Conservation (phyloP, 2,113 vertebrate species). For the Archocentrus centrarchus region DNA sequence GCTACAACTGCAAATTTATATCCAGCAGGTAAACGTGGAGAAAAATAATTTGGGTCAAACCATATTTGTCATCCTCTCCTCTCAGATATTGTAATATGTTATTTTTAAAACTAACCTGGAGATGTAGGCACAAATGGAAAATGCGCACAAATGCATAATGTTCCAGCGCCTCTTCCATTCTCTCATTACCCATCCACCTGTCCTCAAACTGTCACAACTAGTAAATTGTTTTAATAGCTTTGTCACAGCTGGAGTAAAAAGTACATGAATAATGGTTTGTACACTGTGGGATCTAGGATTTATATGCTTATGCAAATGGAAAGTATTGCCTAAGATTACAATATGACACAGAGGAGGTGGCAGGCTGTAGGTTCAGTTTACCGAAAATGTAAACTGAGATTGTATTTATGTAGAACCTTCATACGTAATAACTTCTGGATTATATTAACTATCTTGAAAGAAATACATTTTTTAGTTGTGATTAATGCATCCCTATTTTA, state of each 20-base stretch:
- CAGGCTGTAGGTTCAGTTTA: conserved; percentile 3
- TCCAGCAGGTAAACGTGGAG: conserved; percentile 7
- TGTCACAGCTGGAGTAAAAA: conserved; percentile 16
- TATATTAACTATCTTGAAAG: not conserved
- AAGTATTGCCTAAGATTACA: conserved; percentile 14
- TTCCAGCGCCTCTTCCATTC: conserved; percentile 37
- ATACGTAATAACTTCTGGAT: not conserved
- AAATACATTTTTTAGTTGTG: not conserved
- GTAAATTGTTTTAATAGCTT: conserved; percentile 24
- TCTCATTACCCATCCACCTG: conserved; percentile 30
- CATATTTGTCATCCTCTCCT: conserved; percentile 7
- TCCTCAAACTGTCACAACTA: conserved; percentile 47
- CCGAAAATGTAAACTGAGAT: conserved; percentile 3
- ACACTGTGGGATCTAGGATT: not conserved
- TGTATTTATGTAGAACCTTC: not conserved
- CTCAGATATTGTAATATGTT: conserved; percentile 7
- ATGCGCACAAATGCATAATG: not conserved
- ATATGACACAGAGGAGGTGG: not conserved
- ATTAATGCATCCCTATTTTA: conserved; percentile 7
- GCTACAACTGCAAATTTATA: conserved; percentile 3
- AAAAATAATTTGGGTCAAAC: conserved; percentile 15
- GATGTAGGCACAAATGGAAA: conserved; percentile 30
- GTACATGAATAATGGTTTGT: conserved; percentile 2
- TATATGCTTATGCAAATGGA: conserved; percentile 20
- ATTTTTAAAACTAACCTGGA: conserved; percentile 25